A percentile compares a stretch with the other conserved stretches of the same genome.
Conservation (phyloP, 2,113 vertebrate species). For the Zosterops borbonicus region DNA sequence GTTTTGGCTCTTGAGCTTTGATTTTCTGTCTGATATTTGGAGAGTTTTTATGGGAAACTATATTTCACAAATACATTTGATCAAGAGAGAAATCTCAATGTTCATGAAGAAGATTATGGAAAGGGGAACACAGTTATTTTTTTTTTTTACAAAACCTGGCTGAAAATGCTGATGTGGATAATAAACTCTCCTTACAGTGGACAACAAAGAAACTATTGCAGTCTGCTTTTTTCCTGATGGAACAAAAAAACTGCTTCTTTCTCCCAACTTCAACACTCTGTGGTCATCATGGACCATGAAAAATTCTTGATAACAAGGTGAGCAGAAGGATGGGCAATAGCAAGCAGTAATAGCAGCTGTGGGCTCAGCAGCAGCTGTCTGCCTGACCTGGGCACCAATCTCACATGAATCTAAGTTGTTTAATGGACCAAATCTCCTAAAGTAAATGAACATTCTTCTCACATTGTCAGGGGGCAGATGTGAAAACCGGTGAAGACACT, state of each 20-base stretch:
- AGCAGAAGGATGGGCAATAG: neutral
- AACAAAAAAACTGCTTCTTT: neutral
- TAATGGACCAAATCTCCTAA: neutral
- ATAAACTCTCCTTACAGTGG: neutral
- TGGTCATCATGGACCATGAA: neutral
- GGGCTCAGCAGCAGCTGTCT: neutral
- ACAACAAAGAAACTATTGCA: neutral
- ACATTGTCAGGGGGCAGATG: neutral
- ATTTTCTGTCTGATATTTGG: neutral
- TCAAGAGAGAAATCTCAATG: neutral
- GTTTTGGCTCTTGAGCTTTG: neutral
- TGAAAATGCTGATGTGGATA: neutral
- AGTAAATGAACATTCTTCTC: neutral
- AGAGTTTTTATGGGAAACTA: neutral
- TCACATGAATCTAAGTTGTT: neutral
- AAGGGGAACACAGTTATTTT: neutral
- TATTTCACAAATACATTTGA: neutral
- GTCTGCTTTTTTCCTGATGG: neutral
- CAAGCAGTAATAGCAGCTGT: neutral
- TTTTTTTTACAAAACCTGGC: neutral
- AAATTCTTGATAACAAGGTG: neutral
- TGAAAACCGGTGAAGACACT: neutral
- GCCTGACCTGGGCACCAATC: neutral
- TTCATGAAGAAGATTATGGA: neutral
- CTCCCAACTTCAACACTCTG: neutral